Percentiles rank a stretch among this genome's conserved stretches.
Evolutionary conservation across 2,888 invertebrate genomes (phyloP).

Genomic region (Tetragonula carbonaria): DNA sequence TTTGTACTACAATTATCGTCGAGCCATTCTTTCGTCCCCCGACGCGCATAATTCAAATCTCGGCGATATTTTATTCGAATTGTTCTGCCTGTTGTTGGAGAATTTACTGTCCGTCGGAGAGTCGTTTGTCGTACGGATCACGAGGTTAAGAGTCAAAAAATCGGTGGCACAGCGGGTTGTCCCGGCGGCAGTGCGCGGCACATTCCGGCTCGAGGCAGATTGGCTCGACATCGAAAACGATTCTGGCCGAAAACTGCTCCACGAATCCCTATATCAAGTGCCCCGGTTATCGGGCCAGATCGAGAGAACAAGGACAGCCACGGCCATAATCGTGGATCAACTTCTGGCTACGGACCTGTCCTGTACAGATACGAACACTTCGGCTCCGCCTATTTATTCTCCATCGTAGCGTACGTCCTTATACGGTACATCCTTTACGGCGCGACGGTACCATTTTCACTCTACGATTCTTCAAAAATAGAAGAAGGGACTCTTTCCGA

Average conservation of each 20-base stretch:
- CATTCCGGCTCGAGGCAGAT: conserved; percentile 61
- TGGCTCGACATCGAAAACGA: conserved; percentile 73
- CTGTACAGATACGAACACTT: conserved; percentile 65
- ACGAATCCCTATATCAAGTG: conserved; percentile 59
- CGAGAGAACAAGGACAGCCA: conserved; percentile 75
- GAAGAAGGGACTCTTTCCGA: not conserved
- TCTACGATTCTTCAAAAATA: not conserved
- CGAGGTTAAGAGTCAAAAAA: conserved; percentile 66
- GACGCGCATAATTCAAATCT: conserved; percentile 8
- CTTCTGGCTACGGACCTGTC: conserved; percentile 72
- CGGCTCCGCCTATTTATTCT: conserved; percentile 61
- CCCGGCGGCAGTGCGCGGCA: conserved; percentile 53
- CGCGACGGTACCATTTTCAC: conserved; percentile 18
- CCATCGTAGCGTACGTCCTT: conserved; percentile 45
- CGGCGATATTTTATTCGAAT: conserved; percentile 31
- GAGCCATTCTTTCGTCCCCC: not conserved
- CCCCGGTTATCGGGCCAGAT: conserved; percentile 75
- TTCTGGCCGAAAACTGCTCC: conserved; percentile 71
- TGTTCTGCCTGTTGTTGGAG: conserved; percentile 12
- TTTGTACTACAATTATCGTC: conserved; percentile 37
- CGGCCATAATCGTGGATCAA: conserved; percentile 80
- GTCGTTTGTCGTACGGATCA: conserved; percentile 57
- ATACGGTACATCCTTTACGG: conserved; percentile 40
- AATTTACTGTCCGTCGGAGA: conserved; percentile 44
- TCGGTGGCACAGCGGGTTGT: conserved; percentile 67